Base-by-base conservation (phyloP, 2,888 invertebrate genomes). In the Auanema freiburgensis region DNA sequence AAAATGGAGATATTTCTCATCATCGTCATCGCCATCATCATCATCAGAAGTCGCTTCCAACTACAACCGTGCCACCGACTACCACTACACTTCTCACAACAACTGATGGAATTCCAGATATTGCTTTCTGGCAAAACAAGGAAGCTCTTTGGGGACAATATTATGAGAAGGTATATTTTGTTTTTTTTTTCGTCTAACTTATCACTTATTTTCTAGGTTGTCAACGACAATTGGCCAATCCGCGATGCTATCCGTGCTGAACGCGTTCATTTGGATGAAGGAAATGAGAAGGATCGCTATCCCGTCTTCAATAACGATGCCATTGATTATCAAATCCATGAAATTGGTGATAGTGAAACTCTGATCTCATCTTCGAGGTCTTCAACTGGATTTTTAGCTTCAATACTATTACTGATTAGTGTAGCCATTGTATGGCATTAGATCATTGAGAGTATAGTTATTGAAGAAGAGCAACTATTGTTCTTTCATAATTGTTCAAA, bases 291-390 rank as follows among this genome's bases (percentile, higher is more conserved):
- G 18, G 67, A 71, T 53, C 66, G 67, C 54, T 68, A 62, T 49
- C 40, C 54, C 23, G 62, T n/a, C 58, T n/a, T 21, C 16, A 42
- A 10, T 12, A 14, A 57, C 10, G 70, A 73, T 46, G 54, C 44
- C 23, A 59, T 72, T 16, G 66, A 68, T 43, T 76, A 70, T 60
- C 66, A 72, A 49, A 76, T 76, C 56, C 76, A 76, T 53, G 76
- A 76, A 40, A 76, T 76, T 58, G 73, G 73, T 56, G 76, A 76
- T 62, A 71, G 74, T 74, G 33, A 33, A 33, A 33, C 33, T 33
- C 33, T 33, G 33, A 33, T 33, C 33, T 33, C 33, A 33, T 33
- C 33, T 5, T 33, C 33, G 33, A 33, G 33, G 8, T 33, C 33
- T 33, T 33, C 33, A 33, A 33, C 3, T 33, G 33, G 33, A 33